A percentile compares a stretch with the other conserved stretches of the same genome.
Conservation (phyloP, 2,797 vertebrate genomes). For the Pseudochromis fuscus region DNA sequence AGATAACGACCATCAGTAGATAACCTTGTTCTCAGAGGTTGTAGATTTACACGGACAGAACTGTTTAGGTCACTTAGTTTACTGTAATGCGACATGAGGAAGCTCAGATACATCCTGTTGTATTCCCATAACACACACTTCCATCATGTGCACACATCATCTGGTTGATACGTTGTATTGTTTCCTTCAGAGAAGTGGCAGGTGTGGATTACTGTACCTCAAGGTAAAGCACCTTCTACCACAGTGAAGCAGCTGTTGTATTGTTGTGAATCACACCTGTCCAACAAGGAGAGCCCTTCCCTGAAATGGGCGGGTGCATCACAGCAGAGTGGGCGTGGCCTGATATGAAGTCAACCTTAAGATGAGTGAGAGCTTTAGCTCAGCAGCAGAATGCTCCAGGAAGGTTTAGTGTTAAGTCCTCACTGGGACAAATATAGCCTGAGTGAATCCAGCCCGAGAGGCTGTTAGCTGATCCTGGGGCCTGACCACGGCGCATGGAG, state of each 20-base stretch:
- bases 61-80: background rate
- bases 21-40: background rate
- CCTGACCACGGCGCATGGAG: slow-evolving; percentile 28
- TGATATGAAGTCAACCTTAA: slow-evolving; percentile 57
- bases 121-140: background rate
- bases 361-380: slow-evolving; percentile 55
- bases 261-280: slow-evolving; percentile 45
- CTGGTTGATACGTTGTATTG: too few species aligned
- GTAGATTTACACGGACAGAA: background rate
- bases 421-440: slow-evolving; percentile 46
- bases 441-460: slow-evolving; percentile 33
- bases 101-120: background rate
- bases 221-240: background rate
- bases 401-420: slow-evolving; percentile 64
- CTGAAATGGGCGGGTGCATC: slow-evolving; percentile 41
- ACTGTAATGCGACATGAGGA: background rate
- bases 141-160: background rate
- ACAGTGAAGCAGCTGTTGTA: slow-evolving; percentile 2
- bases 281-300: slow-evolving; percentile 38
- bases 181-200: background rate
- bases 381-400: slow-evolving; percentile 58
- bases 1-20: background rate
- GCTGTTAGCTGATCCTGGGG: slow-evolving; percentile 24
- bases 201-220: background rate
- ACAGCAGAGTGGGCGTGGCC: slow-evolving; percentile 62